These are phyloP conservation scores for Tarsius wallacei DNA, from an alignment of 2,797 vertebrate genomes.

Conservation along the genomic window DNA sequence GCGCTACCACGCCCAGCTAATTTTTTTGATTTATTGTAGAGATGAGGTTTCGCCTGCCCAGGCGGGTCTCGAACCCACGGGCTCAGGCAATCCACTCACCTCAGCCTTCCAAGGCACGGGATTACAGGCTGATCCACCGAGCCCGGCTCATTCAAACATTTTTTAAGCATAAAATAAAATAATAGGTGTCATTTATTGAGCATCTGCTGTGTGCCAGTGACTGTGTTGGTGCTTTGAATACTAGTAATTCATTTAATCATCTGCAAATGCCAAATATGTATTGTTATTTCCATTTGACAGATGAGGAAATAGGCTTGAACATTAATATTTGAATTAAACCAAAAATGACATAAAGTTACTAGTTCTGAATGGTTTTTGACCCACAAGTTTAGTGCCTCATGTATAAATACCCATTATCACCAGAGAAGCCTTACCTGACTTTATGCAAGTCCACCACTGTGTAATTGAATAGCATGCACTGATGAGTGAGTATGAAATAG, in stretches of 20 bases:
- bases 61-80: too few relatives aligned
- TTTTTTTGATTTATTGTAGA: too few relatives aligned
- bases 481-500: too few relatives aligned
- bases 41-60: too few relatives aligned
- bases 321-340: slow-evolving; percentile 34
- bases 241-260: not conserved
- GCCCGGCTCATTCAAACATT: slow-evolving; percentile 14
- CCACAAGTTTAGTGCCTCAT: not conserved
- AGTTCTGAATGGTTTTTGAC: slow-evolving; percentile 13
- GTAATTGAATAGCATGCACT: not conserved
- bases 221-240: not conserved
- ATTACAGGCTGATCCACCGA: too few relatives aligned
- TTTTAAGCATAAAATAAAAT: slow-evolving; percentile 47
- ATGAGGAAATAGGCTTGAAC: not conserved
- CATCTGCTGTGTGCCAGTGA: not conserved
- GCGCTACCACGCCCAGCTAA: too few relatives aligned
- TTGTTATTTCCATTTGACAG: slow-evolving; percentile 12
- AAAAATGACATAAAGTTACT: not conserved
- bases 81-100: too few relatives aligned
- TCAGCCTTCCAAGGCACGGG: too few relatives aligned
- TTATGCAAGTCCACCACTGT: not conserved
- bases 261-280: not conserved
- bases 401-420: not conserved
- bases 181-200: not conserved
- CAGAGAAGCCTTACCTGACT: not conserved